Conservation (phyloP, 2,888 invertebrate genomes). For the Apotomis betuletana region DNA sequence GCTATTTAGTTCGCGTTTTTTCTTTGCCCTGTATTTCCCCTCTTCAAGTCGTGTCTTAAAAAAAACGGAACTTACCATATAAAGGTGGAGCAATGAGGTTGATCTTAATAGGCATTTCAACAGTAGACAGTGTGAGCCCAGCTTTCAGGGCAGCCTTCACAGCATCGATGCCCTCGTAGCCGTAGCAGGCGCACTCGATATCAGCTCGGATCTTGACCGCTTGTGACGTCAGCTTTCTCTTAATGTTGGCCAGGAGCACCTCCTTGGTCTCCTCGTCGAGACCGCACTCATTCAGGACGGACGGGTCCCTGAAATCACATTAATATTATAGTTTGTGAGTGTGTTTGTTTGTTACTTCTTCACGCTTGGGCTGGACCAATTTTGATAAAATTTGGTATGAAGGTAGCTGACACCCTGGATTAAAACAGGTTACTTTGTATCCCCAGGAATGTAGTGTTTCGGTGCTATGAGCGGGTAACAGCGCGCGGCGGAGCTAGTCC, state of each 20-base stretch:
- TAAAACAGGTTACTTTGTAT: no score
- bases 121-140: constrained; percentile 95
- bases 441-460: no score
- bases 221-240: constrained; percentile 97
- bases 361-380: no score
- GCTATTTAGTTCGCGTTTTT: background rate
- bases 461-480: no score
- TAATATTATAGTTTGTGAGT: no score
- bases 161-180: constrained; percentile 99
- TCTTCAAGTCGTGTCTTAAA: background rate
- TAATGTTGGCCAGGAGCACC: constrained; percentile 96
- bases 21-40: no score
- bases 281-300: constrained; percentile 97
- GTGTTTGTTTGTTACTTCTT: no score
- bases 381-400: no score
- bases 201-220: constrained; percentile 77
- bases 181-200: constrained; percentile 77
- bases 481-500: no score
- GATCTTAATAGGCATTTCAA: constrained; percentile 98
- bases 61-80: constrained; percentile 85
- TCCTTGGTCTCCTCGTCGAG: constrained; percentile 96
- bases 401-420: no score
- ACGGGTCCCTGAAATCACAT: constrained; percentile 89
- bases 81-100: constrained; percentile 99
- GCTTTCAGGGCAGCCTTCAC: constrained; percentile 96